Evolutionary conservation across 2,888 invertebrate genomes (phyloP), one percentile per base, ranked within the genome.

Genomic region (Platycheirus rosarum): DNA sequence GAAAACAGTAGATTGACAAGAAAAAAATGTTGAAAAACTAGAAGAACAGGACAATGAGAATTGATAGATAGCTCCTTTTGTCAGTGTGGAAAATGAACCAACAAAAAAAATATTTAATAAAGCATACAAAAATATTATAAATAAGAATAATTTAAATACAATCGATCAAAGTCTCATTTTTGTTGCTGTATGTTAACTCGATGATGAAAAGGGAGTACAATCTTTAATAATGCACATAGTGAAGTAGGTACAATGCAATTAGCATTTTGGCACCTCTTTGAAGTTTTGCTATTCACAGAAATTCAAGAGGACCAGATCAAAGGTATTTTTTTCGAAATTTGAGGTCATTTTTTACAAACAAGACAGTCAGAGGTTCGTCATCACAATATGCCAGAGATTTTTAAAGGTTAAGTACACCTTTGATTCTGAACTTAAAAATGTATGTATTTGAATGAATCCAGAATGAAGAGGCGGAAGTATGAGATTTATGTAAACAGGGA

Each of bases 141-240:
- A 84, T 74, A 74, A 53, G 55, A 51, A 65, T 60, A 84, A 78
- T 78, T 84, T 78, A 78, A 78, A 84, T 78, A 78, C 78, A 84
- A 84, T 84, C 84, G 60, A 84, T 84, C 84, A 84, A 78, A 69
- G 84, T 69, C 84, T 74, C 77, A 73, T 73, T 82, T 65, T 46
- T 29, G 2, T 53, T 37, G 14, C 8, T 23, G 57, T 29, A 14
- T 55, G 40, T 53, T 62, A 32, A 55, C 60, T 42, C 18, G 37
- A 35, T 73, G 78, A 78, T 71, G 78, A 73, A 48, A 35, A 29
- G 48, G 55, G 62, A 55, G 32, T 37, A 73, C 35, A 35, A 35
- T 23, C 40, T 42, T 60, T 26, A 63, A 55, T 26, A 37, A 57
- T 2, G 62, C 70, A 66, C 62, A 80, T 62, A 80, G 53, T n/a